Evolutionary conservation across 2,888 invertebrate species (phyloP).

Genomic region (Netelia inedita): DNA sequence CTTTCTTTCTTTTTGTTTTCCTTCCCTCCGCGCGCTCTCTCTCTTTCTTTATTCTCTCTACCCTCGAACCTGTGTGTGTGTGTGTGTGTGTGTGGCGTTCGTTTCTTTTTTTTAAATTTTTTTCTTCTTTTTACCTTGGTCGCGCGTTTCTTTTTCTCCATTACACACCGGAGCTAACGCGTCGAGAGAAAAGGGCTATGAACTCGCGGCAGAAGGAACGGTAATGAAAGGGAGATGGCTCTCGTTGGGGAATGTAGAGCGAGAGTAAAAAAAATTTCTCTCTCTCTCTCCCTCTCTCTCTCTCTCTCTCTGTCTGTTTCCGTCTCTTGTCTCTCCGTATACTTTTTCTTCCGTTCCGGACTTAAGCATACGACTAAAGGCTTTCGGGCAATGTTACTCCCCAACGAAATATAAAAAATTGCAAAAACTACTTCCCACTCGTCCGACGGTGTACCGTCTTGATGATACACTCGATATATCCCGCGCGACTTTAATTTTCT

Average conservation of each 20-base stretch:
- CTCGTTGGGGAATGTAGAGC: slow-evolving; percentile 58
- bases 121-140: slow-evolving; percentile 38
- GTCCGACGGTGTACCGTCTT: background rate
- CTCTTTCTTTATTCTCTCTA: slow-evolving; percentile 14
- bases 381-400: slow-evolving; percentile 19
- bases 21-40: slow-evolving; percentile 14
- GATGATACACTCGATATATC: background rate
- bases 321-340: background rate
- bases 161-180: slow-evolving; percentile 33
- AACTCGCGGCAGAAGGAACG: slow-evolving; percentile 38
- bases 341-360: slow-evolving; percentile 18
- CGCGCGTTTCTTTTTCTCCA: slow-evolving; percentile 42
- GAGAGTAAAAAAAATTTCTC: slow-evolving; percentile 45
- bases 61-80: background rate
- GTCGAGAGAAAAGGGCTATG: slow-evolving; percentile 46
- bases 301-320: background rate
- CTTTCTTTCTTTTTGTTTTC: slow-evolving; percentile 42
- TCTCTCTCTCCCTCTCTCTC: slow-evolving; percentile 1
- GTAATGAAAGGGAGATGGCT: slow-evolving; percentile 61
- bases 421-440: background rate
- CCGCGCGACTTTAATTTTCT: background rate
- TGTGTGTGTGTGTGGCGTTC: background rate
- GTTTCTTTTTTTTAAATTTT: slow-evolving; percentile 33
- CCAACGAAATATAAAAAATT: background rate
- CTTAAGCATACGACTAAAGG: slow-evolving; percentile 8